Evolutionary conservation across 2,113 vertebrate genomes (phyloP).

Genomic region (Dicerorhinus sumatrensis): DNA sequence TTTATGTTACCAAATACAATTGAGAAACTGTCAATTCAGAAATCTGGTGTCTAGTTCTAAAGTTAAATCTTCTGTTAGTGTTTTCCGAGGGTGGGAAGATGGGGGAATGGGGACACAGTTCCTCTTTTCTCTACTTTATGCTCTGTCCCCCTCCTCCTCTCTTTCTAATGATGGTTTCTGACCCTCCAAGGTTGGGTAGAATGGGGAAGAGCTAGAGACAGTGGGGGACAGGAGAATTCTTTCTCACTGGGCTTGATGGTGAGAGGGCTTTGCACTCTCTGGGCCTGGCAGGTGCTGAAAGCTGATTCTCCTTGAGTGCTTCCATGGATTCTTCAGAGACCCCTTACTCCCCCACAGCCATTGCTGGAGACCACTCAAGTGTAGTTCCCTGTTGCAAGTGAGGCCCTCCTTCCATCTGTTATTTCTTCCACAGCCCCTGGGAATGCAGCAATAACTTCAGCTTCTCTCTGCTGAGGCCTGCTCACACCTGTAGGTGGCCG

Average conservation of each 20-base stretch:
- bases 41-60: not conserved
- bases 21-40: not conserved
- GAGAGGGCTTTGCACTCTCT: not conserved
- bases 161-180: not conserved
- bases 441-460: not conserved
- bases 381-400: not conserved
- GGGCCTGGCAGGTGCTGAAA: not conserved
- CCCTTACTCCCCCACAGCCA: not conserved
- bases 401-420: no score
- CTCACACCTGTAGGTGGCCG: not conserved
- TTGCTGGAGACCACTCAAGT: not conserved
- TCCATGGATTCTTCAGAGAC: not conserved
- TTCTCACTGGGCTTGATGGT: not conserved
- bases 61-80: not conserved
- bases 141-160: not conserved
- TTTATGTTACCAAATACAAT: not conserved
- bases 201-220: not conserved
- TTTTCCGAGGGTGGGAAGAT: not conserved
- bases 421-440: not conserved
- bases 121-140: not conserved
- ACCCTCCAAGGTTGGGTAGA: not conserved
- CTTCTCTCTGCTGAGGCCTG: not conserved
- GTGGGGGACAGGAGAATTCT: not conserved
- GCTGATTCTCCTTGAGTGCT: not conserved
- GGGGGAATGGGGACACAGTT: not conserved